phyloP scores from a whole-genome alignment of 2,888 invertebrate genomes.

The Apamea sordens region DNA sequence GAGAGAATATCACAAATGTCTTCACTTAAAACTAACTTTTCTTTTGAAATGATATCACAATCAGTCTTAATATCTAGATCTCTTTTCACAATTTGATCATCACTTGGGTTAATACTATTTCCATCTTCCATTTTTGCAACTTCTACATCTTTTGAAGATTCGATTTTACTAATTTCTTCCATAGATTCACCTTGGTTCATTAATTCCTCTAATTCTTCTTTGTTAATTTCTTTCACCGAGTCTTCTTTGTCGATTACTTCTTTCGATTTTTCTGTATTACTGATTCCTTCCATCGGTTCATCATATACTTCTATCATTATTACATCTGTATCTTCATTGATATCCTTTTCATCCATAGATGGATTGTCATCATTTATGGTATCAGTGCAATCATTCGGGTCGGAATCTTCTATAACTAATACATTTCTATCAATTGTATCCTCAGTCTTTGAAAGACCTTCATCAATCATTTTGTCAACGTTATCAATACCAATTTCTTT shows the following conservation, averaged over 20 bases:
- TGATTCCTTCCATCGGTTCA: constrained; percentile 4
- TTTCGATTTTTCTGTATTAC: not conserved
- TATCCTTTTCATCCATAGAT: not conserved
- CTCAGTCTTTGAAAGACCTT: not conserved
- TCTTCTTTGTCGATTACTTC: not conserved
- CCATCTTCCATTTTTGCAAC: not conserved
- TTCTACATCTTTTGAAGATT: not conserved
- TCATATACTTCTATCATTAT: not conserved
- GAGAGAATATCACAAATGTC: constrained; percentile 42
- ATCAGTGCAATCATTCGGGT: not conserved
- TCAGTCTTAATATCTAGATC: constrained; percentile 20
- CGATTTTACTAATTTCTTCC: not conserved
- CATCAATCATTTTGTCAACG: not conserved
- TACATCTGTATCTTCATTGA: constrained; percentile 2
- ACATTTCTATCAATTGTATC: not conserved
- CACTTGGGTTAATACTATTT: not conserved
- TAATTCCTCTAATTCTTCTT: not conserved
- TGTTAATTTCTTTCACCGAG: not conserved
- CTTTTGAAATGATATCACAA: constrained; percentile 8
- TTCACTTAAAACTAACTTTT: constrained; percentile 43
- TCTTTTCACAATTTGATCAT: not conserved
- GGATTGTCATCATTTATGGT: not conserved
- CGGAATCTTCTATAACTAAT: not conserved
- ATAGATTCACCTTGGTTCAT: not conserved
- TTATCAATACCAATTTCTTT: not conserved